Percentiles rank a stretch among this genome's conserved stretches.
Conservation (phyloP, 2,797 vertebrate species). For the Oreochromis mossambicus region DNA sequence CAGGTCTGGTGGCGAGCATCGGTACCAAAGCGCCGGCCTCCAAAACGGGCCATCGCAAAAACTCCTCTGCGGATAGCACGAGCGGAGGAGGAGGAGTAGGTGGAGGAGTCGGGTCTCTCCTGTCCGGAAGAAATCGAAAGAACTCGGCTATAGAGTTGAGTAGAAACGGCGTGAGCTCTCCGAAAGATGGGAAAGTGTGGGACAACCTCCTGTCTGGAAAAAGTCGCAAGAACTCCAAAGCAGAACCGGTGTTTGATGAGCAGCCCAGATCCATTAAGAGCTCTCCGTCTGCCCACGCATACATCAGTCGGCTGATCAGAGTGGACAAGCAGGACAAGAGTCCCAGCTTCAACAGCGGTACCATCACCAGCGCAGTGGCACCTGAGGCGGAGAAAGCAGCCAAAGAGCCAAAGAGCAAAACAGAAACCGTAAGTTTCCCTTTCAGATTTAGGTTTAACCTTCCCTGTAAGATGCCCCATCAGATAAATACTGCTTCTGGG, state of each 20-base stretch:
- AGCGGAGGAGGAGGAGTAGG: conserved; percentile 20
- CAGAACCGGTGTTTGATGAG: conserved; percentile 72
- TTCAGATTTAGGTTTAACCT: neutral
- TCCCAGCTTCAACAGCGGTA: conserved; percentile 64
- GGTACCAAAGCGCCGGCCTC: conserved; percentile 54
- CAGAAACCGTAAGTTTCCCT: conserved; percentile 71
- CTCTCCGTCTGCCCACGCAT: conserved; percentile 72
- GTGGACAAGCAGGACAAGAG: conserved; percentile 89
- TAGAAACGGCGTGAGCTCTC: conserved; percentile 42
- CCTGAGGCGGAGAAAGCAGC: conserved; percentile 76
- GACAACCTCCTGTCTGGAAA: conserved; percentile 82
- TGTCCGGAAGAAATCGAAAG: conserved; percentile 82
- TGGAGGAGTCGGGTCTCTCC: conserved; percentile 66
- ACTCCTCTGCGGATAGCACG: conserved; percentile 46
- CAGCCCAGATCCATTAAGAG: conserved; percentile 62
- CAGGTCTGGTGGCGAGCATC: conserved; percentile 62
- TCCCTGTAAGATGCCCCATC: neutral
- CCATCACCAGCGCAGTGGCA: conserved; percentile 44
- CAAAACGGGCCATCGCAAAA: conserved; percentile 78
- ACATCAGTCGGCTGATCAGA: conserved; percentile 90
- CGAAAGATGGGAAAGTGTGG: conserved; percentile 76
- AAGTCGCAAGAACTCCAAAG: conserved; percentile 85
- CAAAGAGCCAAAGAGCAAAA: conserved; percentile 54
- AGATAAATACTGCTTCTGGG: neutral
- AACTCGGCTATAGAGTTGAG: conserved; percentile 80